A percentile compares a stretch with the other conserved stretches of the same genome.
phyloP scores from a whole-genome alignment of 2,797 vertebrate genomes.

The Podargus strigoides region DNA sequence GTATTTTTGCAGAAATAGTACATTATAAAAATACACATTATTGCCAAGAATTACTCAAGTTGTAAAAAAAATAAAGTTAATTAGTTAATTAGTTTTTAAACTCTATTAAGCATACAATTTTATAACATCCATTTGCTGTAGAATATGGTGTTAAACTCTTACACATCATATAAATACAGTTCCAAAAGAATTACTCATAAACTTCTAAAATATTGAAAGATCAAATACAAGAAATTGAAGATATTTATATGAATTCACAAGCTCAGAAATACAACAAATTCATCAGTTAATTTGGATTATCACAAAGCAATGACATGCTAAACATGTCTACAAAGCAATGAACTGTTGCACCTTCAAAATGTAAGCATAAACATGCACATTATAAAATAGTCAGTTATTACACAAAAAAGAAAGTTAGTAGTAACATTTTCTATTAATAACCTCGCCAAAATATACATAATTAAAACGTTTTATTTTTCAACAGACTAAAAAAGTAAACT shows the following conservation, averaged over 20 bases:
- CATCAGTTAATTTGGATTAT: slow-evolving; percentile 35
- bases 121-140: neutral
- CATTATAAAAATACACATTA: neutral
- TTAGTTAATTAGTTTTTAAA: slow-evolving; percentile 58
- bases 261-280: neutral
- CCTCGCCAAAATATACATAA: slow-evolving; percentile 1
- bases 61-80: no score
- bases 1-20: neutral
- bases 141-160: neutral
- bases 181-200: neutral
- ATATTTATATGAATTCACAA: neutral
- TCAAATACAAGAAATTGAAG: neutral
- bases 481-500: neutral
- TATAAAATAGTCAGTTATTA: slow-evolving; percentile 8
- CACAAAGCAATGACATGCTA: slow-evolving; percentile 36
- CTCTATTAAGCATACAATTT: neutral
- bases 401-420: slow-evolving; percentile 53
- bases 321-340: slow-evolving; percentile 5
- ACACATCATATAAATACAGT: neutral
- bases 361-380: slow-evolving; percentile 41
- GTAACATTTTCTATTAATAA: slow-evolving; percentile 17
- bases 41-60: neutral
- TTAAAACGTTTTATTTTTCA: neutral
- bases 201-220: neutral
- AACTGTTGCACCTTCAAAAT: slow-evolving; percentile 28